These are phyloP conservation scores for Platycercus adscitus DNA, from an alignment of 2,113 vertebrate genomes.

Conservation along the genomic window DNA sequence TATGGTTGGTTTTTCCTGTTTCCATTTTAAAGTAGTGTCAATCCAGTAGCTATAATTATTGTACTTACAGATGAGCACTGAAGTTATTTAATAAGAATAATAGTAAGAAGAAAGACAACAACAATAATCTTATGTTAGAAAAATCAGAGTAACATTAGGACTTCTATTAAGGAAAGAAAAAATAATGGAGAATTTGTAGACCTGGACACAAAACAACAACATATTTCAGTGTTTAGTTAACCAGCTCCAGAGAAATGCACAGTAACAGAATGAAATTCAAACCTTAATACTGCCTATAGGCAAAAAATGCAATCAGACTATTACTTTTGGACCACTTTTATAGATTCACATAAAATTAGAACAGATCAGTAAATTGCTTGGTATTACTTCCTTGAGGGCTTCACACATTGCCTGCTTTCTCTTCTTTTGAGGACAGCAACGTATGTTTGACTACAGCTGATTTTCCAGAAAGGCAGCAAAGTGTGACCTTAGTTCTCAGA, in stretches of 20 bases:
- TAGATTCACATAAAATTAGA: not conserved
- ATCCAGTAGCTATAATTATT: conserved; percentile 4
- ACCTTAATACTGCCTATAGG: not conserved
- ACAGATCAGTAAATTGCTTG: not conserved
- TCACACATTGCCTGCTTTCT: not conserved
- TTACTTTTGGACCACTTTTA: not conserved
- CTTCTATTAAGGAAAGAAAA: not conserved
- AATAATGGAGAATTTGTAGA: not conserved
- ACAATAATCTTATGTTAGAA: not conserved
- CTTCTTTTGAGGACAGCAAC: not conserved
- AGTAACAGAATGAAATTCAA: not conserved
- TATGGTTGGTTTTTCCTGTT: not conserved
- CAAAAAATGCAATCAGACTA: not conserved
- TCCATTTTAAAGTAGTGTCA: conserved; percentile 36
- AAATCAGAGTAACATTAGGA: not conserved
- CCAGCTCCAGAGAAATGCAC: not conserved
- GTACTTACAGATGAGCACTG: not conserved
- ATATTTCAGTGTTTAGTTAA: not conserved
- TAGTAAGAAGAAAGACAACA: not conserved
- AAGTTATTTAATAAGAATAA: not conserved
- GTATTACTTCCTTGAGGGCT: not conserved
- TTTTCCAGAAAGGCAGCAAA: not conserved
- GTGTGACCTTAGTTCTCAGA: not conserved
- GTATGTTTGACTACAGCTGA: not conserved
- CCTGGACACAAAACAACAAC: not conserved